These are phyloP conservation scores for Sinohyriopsis cumingii DNA, from an alignment of 2,888 invertebrate species.

Conservation along the genomic window DNA sequence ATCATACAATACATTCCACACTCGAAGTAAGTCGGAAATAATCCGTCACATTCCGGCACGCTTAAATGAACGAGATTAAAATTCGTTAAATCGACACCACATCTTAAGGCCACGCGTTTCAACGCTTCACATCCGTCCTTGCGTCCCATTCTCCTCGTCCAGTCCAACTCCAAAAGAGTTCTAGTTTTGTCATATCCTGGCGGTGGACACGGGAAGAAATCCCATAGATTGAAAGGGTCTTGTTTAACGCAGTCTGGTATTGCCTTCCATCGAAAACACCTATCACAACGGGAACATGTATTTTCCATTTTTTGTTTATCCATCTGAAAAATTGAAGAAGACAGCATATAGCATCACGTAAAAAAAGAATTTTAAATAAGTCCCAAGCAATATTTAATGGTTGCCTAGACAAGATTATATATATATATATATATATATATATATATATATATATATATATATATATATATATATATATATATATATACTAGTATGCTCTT, in stretches of 20 bases:
- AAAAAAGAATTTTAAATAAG: too few relatives aligned
- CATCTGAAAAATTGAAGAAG: too few relatives aligned
- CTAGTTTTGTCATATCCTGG: slow-evolving; percentile 29
- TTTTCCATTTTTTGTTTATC: slow-evolving; percentile 7
- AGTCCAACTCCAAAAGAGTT: slow-evolving; percentile 32
- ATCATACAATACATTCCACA: slow-evolving; percentile 40
- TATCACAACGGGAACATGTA: slow-evolving; percentile 34
- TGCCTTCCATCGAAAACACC: slow-evolving; percentile 33
- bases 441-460: too few relatives aligned
- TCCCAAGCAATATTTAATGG: too few relatives aligned
- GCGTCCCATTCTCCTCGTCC: slow-evolving; percentile 32
- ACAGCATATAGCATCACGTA: too few relatives aligned
- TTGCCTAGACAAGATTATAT: too few relatives aligned
- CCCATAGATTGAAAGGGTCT: slow-evolving; percentile 36
- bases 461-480: too few relatives aligned
- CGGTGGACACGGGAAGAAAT: slow-evolving; percentile 38
- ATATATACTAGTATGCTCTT: too few relatives aligned
- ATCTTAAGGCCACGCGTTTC: slow-evolving; percentile 29
- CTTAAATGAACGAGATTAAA: slow-evolving; percentile 15
- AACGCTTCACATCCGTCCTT: slow-evolving; percentile 32
- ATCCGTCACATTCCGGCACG: slow-evolving; percentile 29
- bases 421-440: too few relatives aligned
- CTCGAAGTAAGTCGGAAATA: slow-evolving; percentile 22
- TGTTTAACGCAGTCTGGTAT: slow-evolving; percentile 27
- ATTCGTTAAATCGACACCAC: slow-evolving; percentile 31